Conservation (phyloP, 2,797 vertebrate species). For the Emys orbicularis region DNA sequence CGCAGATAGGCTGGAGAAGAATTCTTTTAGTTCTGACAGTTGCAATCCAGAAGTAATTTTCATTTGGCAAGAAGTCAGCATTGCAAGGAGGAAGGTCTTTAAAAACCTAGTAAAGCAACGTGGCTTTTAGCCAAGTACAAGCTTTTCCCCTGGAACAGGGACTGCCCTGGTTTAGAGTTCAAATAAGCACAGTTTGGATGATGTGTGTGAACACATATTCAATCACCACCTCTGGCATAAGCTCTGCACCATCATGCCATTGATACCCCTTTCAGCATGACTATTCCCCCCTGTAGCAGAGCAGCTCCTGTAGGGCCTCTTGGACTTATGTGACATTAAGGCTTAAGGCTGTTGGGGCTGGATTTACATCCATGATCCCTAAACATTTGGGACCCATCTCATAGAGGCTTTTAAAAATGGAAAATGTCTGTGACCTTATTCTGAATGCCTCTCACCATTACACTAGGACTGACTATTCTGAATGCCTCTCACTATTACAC, state of each 20-base stretch:
- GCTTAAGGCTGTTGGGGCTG: not conserved
- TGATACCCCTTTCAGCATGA: not conserved
- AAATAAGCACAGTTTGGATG: not conserved
- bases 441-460: not conserved
- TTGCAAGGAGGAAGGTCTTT: not conserved
- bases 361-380: not conserved
- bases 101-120: not conserved
- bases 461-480: not conserved
- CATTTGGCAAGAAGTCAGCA: not conserved
- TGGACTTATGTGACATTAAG: not conserved
- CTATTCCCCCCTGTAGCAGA: not conserved
- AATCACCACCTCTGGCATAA: too few species aligned
- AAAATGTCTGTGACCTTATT: not conserved
- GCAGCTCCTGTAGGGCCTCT: too few species aligned
- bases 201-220: not conserved
- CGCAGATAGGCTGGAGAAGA: not conserved
- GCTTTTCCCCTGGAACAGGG: not conserved
- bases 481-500: too few species aligned
- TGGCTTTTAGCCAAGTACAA: not conserved
- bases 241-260: too few species aligned
- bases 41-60: conserved; percentile 21
- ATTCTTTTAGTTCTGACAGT: not conserved
- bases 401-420: not conserved
- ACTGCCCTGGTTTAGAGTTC: not conserved
- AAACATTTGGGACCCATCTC: not conserved